A percentile compares a stretch with the other conserved stretches of the same genome.
Evolutionary conservation across 2,888 invertebrate species (phyloP).

Genomic region (Drosophila falleni): DNA sequence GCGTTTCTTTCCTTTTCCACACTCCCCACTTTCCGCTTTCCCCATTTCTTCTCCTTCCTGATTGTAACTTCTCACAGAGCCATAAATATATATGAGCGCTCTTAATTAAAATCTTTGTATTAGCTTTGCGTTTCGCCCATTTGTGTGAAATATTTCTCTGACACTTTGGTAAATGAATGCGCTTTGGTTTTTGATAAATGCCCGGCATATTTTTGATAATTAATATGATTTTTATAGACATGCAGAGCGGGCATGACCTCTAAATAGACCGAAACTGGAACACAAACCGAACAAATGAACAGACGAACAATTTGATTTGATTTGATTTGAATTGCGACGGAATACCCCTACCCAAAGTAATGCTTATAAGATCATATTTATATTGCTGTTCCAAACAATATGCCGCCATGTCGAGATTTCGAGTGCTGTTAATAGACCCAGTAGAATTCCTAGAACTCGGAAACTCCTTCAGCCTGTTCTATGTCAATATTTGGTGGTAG

Average conservation of each 20-base stretch:
- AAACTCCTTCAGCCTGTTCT: constrained; percentile 40
- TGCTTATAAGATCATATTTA: constrained; percentile 4
- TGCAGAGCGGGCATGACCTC: constrained; percentile 35
- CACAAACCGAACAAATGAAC: background rate
- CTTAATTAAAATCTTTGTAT: constrained; percentile 72
- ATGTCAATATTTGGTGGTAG: constrained; percentile 33
- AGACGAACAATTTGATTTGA: constrained; percentile 15
- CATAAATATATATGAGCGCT: constrained; percentile 67
- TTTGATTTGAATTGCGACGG: constrained; percentile 13
- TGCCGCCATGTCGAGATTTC: constrained; percentile 49
- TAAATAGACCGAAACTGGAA: constrained; percentile 35
- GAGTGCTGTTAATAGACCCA: constrained; percentile 39
- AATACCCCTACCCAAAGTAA: background rate
- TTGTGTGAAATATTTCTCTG: constrained; percentile 59
- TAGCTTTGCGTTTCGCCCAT: constrained; percentile 43
- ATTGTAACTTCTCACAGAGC: constrained; percentile 38
- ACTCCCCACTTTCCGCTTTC: background rate
- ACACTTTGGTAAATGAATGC: constrained; percentile 57
- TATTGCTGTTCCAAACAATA: constrained; percentile 30
- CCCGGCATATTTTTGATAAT: constrained; percentile 51
- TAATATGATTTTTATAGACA: constrained; percentile 58
- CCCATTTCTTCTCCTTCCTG: background rate
- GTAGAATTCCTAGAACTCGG: constrained; percentile 38
- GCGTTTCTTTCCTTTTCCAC: background rate
- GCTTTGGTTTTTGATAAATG: constrained; percentile 52